Evolutionary conservation across 2,113 vertebrate genomes (phyloP).

Genomic region (Triplophysa tibetana): DNA sequence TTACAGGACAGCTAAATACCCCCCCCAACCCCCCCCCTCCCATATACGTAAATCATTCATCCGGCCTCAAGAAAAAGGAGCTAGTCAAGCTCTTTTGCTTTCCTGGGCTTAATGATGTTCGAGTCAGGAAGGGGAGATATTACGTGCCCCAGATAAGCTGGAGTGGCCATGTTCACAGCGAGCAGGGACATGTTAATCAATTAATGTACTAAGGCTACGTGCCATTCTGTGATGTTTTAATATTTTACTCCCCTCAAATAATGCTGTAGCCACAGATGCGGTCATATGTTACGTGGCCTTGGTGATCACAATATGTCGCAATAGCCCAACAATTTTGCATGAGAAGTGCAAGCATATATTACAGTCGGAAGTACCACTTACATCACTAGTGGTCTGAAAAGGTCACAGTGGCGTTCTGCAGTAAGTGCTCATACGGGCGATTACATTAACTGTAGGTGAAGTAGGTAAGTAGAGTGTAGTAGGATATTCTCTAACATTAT

Average conservation of each 20-base stretch:
- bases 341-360: neutral
- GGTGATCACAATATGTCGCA: neutral
- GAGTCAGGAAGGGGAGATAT: constrained; percentile 42
- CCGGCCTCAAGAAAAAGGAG: constrained; percentile 16
- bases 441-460: constrained; percentile 29
- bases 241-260: constrained; percentile 35
- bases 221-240: constrained; percentile 36
- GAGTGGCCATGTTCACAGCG: constrained; percentile 36
- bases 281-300: neutral
- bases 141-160: constrained; percentile 51
- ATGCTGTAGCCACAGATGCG: neutral
- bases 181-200: constrained; percentile 54
- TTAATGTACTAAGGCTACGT: constrained; percentile 42
- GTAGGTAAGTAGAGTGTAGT: constrained; percentile 1
- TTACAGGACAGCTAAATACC: constrained; percentile 51
- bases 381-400: neutral
- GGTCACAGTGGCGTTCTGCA: neutral
- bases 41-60: constrained; percentile 56
- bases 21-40: too few species aligned
- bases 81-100: constrained; percentile 39
- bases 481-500: constrained; percentile 11
- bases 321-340: neutral
- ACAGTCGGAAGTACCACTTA: constrained; percentile 1
- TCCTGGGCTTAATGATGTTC: constrained; percentile 52
- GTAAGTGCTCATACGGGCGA: neutral